These are phyloP conservation scores for Sebastes hubbsi DNA, from an alignment of 2,797 vertebrate species.

Conservation along the genomic window DNA sequence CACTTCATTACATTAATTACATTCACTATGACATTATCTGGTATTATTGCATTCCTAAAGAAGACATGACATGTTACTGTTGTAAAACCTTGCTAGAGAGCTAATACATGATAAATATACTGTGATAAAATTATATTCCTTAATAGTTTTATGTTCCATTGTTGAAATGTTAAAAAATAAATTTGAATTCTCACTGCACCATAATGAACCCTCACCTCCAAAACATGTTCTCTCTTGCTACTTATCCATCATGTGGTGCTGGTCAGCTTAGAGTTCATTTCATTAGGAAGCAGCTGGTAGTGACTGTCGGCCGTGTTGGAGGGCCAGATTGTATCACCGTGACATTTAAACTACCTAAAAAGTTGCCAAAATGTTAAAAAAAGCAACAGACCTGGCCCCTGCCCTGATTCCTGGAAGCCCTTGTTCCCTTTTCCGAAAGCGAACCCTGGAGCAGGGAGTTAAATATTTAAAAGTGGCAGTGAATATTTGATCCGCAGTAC, in stretches of 20 bases:
- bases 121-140: background rate
- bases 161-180: background rate
- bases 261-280: background rate
- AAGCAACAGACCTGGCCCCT: background rate
- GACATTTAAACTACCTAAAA: conserved; percentile 10
- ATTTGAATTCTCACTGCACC: background rate
- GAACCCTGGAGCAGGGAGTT: conserved; percentile 13
- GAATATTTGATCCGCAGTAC: conserved; percentile 31
- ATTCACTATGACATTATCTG: conserved; percentile 21
- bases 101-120: background rate
- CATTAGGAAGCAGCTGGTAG: background rate
- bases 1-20: conserved; percentile 16
- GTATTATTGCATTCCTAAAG: conserved; percentile 6
- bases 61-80: background rate
- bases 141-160: background rate
- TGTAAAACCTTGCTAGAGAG: background rate
- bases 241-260: background rate
- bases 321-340: background rate
- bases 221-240: background rate
- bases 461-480: conserved; percentile 17
- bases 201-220: background rate
- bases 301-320: background rate
- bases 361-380: background rate
- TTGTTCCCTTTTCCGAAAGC: conserved; percentile 31
- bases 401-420: background rate